Evolutionary conservation across 2,113 vertebrate genomes (phyloP).

Genomic region (Muntiacus muntjak): DNA sequence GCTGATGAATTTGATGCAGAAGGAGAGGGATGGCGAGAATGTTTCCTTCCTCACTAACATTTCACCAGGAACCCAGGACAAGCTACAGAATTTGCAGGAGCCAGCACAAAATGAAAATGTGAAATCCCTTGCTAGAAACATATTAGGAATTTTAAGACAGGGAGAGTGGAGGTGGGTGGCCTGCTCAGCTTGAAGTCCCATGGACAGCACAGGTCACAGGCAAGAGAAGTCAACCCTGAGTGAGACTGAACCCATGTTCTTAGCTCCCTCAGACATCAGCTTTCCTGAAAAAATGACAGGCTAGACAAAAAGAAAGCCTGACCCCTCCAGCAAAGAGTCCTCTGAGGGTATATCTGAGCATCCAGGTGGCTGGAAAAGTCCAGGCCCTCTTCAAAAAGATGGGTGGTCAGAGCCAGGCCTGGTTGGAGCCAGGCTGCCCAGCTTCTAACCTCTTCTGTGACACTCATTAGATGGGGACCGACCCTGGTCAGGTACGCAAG

Average conservation of each 20-base stretch:
- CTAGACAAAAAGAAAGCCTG: background rate
- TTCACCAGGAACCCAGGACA: background rate
- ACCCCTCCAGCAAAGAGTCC: accelerated
- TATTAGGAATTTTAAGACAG: background rate
- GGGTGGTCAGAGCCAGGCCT: background rate
- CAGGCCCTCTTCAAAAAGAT: background rate
- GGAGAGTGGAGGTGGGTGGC: accelerated
- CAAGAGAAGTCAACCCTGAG: background rate
- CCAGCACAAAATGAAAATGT: background rate
- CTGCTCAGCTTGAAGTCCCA: background rate
- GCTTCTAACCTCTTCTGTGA: background rate
- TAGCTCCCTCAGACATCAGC: accelerated
- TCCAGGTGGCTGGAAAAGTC: background rate
- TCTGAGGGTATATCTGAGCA: accelerated
- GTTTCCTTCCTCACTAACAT: background rate
- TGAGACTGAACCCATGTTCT: background rate
- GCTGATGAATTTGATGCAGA: background rate
- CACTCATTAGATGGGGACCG: accelerated
- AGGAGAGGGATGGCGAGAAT: background rate
- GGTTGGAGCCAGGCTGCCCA: background rate
- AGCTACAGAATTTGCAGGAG: background rate
- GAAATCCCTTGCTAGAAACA: background rate
- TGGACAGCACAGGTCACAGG: background rate
- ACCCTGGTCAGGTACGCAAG: no score
- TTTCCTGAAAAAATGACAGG: background rate